Conservation (phyloP, 2,797 vertebrate genomes). For the Spondyliosoma cantharus region DNA sequence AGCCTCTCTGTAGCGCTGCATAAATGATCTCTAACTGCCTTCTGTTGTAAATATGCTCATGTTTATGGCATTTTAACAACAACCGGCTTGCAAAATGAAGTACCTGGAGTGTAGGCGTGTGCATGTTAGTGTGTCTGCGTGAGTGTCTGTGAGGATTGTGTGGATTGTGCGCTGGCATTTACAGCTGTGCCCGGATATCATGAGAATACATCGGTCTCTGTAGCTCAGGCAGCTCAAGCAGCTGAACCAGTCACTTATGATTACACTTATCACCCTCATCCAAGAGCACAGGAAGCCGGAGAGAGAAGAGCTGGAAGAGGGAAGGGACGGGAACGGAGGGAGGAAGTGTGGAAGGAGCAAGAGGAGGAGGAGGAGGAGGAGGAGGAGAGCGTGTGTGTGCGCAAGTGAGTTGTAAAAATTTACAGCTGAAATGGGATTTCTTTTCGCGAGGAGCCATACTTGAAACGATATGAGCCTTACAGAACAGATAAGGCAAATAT, state of each 20-base stretch:
- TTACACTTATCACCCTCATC: constrained; percentile 73
- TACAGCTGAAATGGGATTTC: constrained; percentile 68
- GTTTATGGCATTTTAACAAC: constrained; percentile 74
- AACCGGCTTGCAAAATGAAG: constrained; percentile 58
- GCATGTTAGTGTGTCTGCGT: constrained; percentile 13
- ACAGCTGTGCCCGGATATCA: constrained; percentile 67
- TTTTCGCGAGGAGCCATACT: constrained; percentile 53
- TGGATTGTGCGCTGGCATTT: constrained; percentile 57
- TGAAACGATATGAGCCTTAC: constrained; percentile 59
- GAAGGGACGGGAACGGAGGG: constrained; percentile 1
- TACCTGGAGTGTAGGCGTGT: constrained; percentile 50
- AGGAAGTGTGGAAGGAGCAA: not conserved
- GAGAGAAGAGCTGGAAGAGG: constrained; percentile 39
- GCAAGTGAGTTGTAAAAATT: constrained; percentile 71
- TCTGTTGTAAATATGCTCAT: constrained; percentile 70
- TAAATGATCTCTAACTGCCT: constrained; percentile 71
- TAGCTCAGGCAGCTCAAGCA: constrained; percentile 64
- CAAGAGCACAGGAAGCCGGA: constrained; percentile 60
- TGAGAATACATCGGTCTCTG: constrained; percentile 65
- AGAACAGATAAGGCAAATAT: constrained; percentile 69
- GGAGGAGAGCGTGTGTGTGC: constrained; percentile 42
- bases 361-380: not conserved
- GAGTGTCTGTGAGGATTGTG: constrained; percentile 25
- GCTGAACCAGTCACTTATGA: constrained; percentile 77
- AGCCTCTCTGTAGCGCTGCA: constrained; percentile 56